Evolutionary conservation across 2,113 vertebrate genomes (phyloP), one percentile per base, ranked within the genome.

Genomic region (Antennarius striatus): DNA sequence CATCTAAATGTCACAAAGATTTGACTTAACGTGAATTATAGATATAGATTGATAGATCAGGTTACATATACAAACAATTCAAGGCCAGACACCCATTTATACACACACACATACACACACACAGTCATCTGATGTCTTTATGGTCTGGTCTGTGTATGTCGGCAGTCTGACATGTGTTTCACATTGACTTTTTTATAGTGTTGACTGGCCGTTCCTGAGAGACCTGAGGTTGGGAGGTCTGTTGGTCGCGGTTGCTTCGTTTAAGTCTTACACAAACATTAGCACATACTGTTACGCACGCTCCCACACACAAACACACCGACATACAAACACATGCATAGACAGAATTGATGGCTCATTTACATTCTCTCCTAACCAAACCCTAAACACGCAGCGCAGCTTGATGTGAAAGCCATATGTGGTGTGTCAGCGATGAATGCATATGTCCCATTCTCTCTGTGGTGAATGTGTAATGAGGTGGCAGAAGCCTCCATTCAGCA

Each of bases 381-480:
- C 59, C 66, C 56, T 55, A 75, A 56, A 72, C 62, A 56, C 54
- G 49, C 68, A 56, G 62, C 14, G 29, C 71, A 55, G 63, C 67
- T 49, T 78, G 75, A 87, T 82, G 74, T 28, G 73, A 81, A 79
- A 79, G 70, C 84, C 83, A 75, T 70, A 64, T 76, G 82, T 79
- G 82, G 70, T 77, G 81, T 62, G 85, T 89, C 84, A 86, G 84
- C 83, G 81, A 9, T 75, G 73, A 84, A 82, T 62, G 69, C 54
- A 68, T 71, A 74, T 77, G 84, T 84, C 86, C 80, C 62, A 61
- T 82, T 88, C 80, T 85, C 77, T 80, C 63, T 71, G 78, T 79
- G 84, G 52, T 68, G 84, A 84, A 85, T 87, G 87, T 90, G 83
- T 90, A 88, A 91, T 88, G 88, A 87, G 83, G 87, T 87, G 83